Conservation (phyloP, 2,113 vertebrate genomes). For the Mionectes macconnelli region DNA sequence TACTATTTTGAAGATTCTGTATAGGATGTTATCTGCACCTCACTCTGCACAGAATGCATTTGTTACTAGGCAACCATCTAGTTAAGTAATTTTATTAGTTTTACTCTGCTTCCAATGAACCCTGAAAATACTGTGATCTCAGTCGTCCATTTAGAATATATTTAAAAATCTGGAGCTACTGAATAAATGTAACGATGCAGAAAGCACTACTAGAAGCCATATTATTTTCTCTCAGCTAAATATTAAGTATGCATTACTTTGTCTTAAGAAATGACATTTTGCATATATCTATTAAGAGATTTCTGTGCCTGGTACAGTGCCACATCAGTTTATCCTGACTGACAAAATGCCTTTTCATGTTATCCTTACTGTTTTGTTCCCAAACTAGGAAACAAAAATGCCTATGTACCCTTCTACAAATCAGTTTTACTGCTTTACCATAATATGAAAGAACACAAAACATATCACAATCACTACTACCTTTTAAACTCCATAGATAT, state of each 20-base stretch:
- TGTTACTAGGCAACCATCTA: slow-evolving; percentile 69
- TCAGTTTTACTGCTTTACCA: not conserved
- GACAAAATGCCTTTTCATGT: not conserved
- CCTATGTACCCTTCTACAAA: not conserved
- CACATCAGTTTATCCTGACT: not conserved
- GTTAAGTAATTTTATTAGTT: slow-evolving; percentile 66
- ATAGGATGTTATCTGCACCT: slow-evolving; percentile 37
- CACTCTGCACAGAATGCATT: slow-evolving; percentile 48
- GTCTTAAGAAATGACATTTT: not conserved
- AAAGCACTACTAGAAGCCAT: not conserved
- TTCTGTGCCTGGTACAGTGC: not conserved
- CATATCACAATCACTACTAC: not conserved
- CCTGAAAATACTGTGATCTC: slow-evolving; percentile 61
- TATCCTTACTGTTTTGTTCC: not conserved
- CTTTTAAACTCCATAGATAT: not conserved
- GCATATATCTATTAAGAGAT: not conserved
- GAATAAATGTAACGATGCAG: slow-evolving; percentile 10
- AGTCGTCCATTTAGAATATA: slow-evolving; percentile 30
- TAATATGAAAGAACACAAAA: not conserved
- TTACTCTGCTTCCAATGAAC: slow-evolving; percentile 56
- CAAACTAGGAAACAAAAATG: not conserved
- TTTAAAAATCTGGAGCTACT: slow-evolving; percentile 17
- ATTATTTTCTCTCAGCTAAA: not conserved
- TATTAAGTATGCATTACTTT: not conserved
- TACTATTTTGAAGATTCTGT: slow-evolving; percentile 13